Percentiles rank a stretch among this genome's conserved stretches.
These are phyloP conservation scores for Acanthococcus lagerstroemiae DNA, from an alignment of 2,888 invertebrate species.

Conservation along the genomic window DNA sequence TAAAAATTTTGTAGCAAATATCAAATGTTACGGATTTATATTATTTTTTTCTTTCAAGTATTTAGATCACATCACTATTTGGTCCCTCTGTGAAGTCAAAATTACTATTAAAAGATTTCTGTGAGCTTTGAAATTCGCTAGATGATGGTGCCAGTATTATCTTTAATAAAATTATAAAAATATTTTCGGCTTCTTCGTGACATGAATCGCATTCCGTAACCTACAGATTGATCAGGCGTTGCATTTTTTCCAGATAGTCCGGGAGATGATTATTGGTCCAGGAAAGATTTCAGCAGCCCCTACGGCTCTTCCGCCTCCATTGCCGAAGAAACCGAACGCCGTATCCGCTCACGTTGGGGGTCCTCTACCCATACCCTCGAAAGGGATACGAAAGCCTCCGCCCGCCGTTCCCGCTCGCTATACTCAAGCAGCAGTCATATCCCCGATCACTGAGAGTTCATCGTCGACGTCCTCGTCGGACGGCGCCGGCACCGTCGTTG, in stretches of 20 bases:
- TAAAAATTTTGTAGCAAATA: no score
- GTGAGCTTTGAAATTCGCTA: no score
- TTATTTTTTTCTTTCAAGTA: no score
- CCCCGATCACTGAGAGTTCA: conserved; percentile 38
- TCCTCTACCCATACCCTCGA: conserved; percentile 34
- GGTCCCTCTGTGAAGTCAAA: no score
- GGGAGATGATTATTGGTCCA: conserved; percentile 43
- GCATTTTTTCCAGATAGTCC: conserved; percentile 49
- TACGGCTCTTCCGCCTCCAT: conserved; percentile 38
- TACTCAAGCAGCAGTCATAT: conserved; percentile 38
- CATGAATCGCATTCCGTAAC: background rate
- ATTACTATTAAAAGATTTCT: no score
- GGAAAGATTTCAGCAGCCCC: conserved; percentile 36
- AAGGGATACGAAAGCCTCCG: conserved; percentile 35
- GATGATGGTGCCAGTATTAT: no score
- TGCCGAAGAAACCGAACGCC: conserved; percentile 38
- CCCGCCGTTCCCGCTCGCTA: conserved; percentile 35
- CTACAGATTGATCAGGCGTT: conserved; percentile 36
- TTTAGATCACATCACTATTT: no score
- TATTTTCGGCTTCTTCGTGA: no score
- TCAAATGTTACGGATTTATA: no score
- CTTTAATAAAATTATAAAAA: no score
- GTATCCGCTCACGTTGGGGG: conserved; percentile 34
- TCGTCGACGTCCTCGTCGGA: conserved; percentile 29
- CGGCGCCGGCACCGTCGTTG: conserved; percentile 24